Percentiles rank a stretch among this genome's conserved stretches.
Evolutionary conservation across 2,888 invertebrate genomes (phyloP).

Genomic region (Phengaris alcon): DNA sequence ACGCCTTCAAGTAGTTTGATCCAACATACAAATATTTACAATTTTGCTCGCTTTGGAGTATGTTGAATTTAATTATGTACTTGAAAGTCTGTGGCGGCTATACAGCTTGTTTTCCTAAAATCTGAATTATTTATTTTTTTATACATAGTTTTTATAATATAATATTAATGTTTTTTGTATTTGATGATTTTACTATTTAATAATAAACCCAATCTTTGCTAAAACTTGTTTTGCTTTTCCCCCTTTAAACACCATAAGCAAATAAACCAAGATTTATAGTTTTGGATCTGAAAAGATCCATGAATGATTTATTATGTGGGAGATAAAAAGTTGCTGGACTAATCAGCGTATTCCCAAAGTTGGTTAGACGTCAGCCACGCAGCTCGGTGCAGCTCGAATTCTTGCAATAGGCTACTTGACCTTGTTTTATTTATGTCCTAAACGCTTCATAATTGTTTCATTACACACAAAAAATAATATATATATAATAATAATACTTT

Average conservation of each 20-base stretch:
- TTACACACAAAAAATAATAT: no score
- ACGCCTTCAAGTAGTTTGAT: neutral
- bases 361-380: no score
- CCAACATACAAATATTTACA: neutral
- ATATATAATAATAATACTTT: no score
- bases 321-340: no score
- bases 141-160: neutral
- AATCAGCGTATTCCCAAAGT: no score
- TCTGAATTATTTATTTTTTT: slow-evolving; percentile 26
- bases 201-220: slow-evolving; percentile 47
- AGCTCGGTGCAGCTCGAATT: no score
- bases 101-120: slow-evolving; percentile 4
- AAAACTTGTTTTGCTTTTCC: slow-evolving; percentile 30
- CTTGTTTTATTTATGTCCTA: no score
- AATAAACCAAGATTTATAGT: neutral
- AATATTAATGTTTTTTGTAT: slow-evolving; percentile 40
- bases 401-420: no score
- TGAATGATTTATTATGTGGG: no score
- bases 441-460: no score
- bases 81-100: slow-evolving; percentile 23
- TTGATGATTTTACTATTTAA: slow-evolving; percentile 49
- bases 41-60: neutral
- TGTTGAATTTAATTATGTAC: neutral
- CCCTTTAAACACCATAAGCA: neutral
- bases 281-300: no score